These are phyloP conservation scores for Ridgeia piscesae DNA, from an alignment of 1,140 invertebrate genomes.

Conservation along the genomic window DNA sequence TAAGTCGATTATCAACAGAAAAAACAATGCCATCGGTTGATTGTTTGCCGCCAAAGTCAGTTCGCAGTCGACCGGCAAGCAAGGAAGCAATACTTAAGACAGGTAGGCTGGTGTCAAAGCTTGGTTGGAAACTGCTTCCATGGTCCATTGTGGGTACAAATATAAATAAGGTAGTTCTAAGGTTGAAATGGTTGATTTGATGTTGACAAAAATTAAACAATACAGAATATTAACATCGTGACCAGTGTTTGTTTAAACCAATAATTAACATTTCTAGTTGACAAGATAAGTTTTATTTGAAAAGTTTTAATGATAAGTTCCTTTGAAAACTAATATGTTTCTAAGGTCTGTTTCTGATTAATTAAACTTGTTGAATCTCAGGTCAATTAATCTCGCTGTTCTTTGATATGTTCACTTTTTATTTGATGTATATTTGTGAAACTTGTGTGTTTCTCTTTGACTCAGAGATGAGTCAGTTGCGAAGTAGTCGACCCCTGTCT, in stretches of 20 bases:
- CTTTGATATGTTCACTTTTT: neutral
- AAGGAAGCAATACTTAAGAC: neutral
- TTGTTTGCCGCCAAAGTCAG: constrained; percentile 6
- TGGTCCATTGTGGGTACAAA: neutral
- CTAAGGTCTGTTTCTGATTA: neutral
- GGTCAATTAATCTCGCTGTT: neutral
- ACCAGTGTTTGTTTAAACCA: too few relatives aligned
- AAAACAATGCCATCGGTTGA: neutral
- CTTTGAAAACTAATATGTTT: neutral
- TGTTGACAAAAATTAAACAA: neutral
- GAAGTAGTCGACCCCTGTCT: constrained; percentile 33
- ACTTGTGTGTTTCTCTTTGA: neutral
- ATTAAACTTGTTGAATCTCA: neutral
- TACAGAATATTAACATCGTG: neutral
- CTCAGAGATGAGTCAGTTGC: neutral
- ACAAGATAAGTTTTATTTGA: too few relatives aligned
- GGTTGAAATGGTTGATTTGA: too few relatives aligned
- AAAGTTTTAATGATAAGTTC: too few relatives aligned
- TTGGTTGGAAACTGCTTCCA: neutral
- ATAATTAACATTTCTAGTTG: too few relatives aligned
- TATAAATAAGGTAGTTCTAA: neutral
- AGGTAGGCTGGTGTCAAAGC: neutral
- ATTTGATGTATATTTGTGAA: neutral
- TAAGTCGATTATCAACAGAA: neutral
- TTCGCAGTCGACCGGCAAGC: neutral